phyloP scores from a whole-genome alignment of 1,140 invertebrate genomes.

The Lepidurus couesii region DNA sequence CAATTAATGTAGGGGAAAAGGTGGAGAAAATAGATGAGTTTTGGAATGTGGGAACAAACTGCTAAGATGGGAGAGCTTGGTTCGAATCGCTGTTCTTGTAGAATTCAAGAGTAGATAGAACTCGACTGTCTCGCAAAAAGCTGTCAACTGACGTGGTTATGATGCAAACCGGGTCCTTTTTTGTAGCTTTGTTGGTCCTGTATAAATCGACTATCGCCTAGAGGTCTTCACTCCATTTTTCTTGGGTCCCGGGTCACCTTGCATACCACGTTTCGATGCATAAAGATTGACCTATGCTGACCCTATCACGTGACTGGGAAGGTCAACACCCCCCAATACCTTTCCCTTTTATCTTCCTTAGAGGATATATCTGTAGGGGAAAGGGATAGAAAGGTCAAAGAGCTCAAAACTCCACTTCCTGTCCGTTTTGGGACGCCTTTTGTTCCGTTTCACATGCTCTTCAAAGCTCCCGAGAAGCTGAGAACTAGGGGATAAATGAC shows the following conservation, averaged over 20 bases:
- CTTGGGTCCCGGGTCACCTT: neutral
- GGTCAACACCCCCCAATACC: neutral
- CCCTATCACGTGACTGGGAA: neutral
- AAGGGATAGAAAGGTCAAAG: neutral
- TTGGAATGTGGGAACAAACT: neutral
- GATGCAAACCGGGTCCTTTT: constrained; percentile 12
- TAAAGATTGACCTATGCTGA: neutral
- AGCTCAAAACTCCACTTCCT: neutral
- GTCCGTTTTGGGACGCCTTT: neutral
- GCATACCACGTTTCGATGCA: neutral
- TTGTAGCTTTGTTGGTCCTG: neutral
- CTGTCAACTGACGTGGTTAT: constrained; percentile 3
- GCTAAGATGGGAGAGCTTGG: neutral
- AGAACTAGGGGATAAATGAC: neutral
- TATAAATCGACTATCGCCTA: neutral
- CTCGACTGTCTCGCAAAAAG: neutral
- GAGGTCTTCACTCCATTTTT: neutral
- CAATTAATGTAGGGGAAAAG: neutral
- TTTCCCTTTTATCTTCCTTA: neutral
- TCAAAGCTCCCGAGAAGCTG: neutral
- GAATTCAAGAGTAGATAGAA: neutral
- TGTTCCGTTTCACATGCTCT: neutral
- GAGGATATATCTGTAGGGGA: neutral
- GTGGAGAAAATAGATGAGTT: neutral
- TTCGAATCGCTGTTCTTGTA: neutral